Percentiles rank a stretch among this genome's conserved stretches.
Conservation (phyloP, 2,797 vertebrate genomes). For the Cirrhinus mrigala region DNA sequence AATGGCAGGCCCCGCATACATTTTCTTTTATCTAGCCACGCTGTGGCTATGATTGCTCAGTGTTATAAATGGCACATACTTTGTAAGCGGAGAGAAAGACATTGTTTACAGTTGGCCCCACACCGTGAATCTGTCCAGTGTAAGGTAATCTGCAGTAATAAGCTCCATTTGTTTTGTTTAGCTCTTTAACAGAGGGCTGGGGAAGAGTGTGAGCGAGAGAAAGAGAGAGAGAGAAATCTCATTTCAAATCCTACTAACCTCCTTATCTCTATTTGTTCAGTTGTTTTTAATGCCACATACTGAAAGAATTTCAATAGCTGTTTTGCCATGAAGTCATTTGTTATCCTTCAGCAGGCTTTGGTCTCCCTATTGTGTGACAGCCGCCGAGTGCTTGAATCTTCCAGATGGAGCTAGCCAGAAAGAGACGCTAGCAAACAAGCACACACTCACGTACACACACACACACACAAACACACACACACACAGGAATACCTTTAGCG, state of each 20-base stretch:
- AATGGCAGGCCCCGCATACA: slow-evolving; percentile 72
- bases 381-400: slow-evolving; percentile 92
- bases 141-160: slow-evolving; percentile 89
- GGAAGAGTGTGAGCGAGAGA: slow-evolving; percentile 63
- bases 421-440: slow-evolving; percentile 76
- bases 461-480: slow-evolving; percentile 40
- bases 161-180: slow-evolving; percentile 95
- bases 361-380: slow-evolving; percentile 98
- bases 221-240: slow-evolving; percentile 82
- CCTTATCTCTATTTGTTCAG: slow-evolving; percentile 99
- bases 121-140: slow-evolving; percentile 85
- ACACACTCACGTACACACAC: slow-evolving; percentile 59
- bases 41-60: slow-evolving; percentile 78
- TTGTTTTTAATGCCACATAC: slow-evolving; percentile 99
- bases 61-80: slow-evolving; percentile 86
- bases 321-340: slow-evolving; percentile 99
- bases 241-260: slow-evolving; percentile 97
- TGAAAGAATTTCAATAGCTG: slow-evolving; percentile 99
- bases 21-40: slow-evolving; percentile 80
- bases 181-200: slow-evolving; percentile 78
- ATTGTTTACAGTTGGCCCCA: slow-evolving; percentile 85
- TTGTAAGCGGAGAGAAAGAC: slow-evolving; percentile 79
- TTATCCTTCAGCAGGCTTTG: slow-evolving; percentile 98
- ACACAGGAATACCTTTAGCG: slow-evolving; percentile 89
- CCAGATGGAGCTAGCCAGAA: slow-evolving; percentile 95